A percentile compares a stretch with the other conserved stretches of the same genome.
Conservation (phyloP, 2,888 invertebrate genomes). For the Temnothorax ravouxi region DNA sequence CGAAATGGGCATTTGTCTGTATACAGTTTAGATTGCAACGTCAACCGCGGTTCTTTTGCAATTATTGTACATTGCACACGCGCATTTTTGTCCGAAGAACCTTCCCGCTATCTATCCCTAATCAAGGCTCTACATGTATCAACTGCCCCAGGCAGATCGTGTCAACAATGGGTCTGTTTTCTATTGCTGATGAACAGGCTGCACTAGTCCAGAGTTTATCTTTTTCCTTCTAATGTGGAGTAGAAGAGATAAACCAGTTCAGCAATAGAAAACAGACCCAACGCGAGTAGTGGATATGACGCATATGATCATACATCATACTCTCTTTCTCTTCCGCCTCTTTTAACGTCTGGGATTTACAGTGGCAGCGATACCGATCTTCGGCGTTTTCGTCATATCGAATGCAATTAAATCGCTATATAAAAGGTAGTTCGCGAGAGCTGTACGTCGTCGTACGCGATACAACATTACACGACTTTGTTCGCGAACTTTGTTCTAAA, state of each 20-base stretch:
- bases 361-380: conserved; percentile 69
- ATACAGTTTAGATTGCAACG: conserved; percentile 20
- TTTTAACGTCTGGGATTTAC: conserved; percentile 60
- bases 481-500: conserved; percentile 65
- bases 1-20: not conserved
- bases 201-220: too few species aligned
- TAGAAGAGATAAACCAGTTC: too few species aligned
- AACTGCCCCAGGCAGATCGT: conserved; percentile 30
- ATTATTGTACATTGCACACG: conserved; percentile 49
- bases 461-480: conserved; percentile 29
- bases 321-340: conserved; percentile 61
- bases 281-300: conserved; percentile 41
- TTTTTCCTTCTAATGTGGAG: too few species aligned
- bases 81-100: conserved; percentile 38
- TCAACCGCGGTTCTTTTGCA: conserved; percentile 38
- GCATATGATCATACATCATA: conserved; percentile 29
- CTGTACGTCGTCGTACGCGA: conserved; percentile 22
- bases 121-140: conserved; percentile 74
- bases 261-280: too few species aligned
- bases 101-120: conserved; percentile 70
- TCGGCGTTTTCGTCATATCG: conserved; percentile 67
- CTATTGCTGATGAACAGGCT: too few species aligned
- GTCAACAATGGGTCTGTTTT: conserved; percentile 26
- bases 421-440: conserved; percentile 62
- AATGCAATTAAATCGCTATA: conserved; percentile 69